Base-by-base conservation (phyloP, 2,113 vertebrate species). In the Eidolon helvum region DNA sequence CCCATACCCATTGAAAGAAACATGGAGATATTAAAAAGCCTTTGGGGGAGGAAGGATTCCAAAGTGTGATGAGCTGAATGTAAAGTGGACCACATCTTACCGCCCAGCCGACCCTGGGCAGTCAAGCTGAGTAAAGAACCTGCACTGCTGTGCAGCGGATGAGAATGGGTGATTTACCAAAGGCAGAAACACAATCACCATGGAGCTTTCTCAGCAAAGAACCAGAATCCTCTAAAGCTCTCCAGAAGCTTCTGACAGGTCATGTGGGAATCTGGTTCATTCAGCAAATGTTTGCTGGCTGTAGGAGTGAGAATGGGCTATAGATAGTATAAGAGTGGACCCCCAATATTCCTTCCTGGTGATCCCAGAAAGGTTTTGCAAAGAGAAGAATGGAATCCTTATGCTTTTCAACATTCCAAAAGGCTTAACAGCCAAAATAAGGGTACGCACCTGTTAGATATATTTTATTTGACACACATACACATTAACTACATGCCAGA, bases 131-230 rank as follows among this genome's bases (percentile, higher is more conserved):
- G 35, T 40, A 59, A 84, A 92, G 65, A 95, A 26, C 28, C n/a
- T 0, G 0, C 2, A 35, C 7, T 48, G 71, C 53, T 3, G 33
- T 50, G 68, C 10, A 86, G 24, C 38, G 26, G 90, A 30, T 35
- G 66, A 75, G 30, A 75, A 79, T 16, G 10, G 77, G 71, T 61
- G 59, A 21, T 65, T 96, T 87, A 69, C 72, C 45, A 40, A 92
- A 92, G 53, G 79, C 28, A 92, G 72, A 90, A 88, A 92, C 61
- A 93, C 94, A 97, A 89, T 88, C 83, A 80, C 84, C 68, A 85
- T 0, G 28, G n/a, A 26, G 65, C 57, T 87, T 90, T 87, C 63
- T 93, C 38, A 87, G 84, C 68, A 83, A 92, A 90, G 26, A 92
- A 33, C 15, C 16, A 94, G 80, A 89, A 89, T 88, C 40, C 26